Percentiles rank a stretch among this genome's conserved stretches.
phyloP scores from a whole-genome alignment of 2,113 vertebrate genomes.

The Scortum barcoo region DNA sequence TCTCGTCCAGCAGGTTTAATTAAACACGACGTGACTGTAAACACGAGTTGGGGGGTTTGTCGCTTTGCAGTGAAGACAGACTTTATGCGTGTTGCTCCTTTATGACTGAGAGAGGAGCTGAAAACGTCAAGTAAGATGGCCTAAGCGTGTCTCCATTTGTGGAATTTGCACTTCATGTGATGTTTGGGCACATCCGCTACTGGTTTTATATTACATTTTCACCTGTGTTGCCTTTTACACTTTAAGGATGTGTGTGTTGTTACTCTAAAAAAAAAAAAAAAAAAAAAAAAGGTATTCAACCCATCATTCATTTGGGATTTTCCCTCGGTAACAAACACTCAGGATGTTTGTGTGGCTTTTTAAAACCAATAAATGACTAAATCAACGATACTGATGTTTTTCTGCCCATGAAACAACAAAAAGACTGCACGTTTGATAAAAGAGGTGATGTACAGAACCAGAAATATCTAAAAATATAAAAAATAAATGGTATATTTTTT shows the following conservation, averaged over 20 bases:
- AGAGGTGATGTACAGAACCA: neutral
- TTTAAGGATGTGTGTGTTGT: neutral
- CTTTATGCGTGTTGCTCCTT: neutral
- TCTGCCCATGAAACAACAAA: neutral
- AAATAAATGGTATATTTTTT: neutral
- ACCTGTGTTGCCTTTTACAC: too few species aligned
- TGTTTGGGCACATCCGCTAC: neutral
- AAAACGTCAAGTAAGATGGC: fast-evolving
- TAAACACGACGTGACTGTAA: neutral
- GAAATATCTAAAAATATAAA: neutral
- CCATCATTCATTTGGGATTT: neutral
- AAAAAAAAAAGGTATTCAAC: too few species aligned
- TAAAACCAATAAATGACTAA: neutral
- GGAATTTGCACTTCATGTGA: neutral
- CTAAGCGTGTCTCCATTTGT: neutral
- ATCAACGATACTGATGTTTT: too few species aligned
- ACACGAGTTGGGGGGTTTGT: neutral
- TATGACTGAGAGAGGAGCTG: fast-evolving
- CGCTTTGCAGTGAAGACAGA: neutral
- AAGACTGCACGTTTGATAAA: neutral
- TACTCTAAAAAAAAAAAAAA: too few species aligned
- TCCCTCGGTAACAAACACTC: neutral
- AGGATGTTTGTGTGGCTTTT: neutral
- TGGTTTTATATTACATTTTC: neutral
- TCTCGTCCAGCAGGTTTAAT: constrained; percentile 28